phyloP scores from a whole-genome alignment of 2,888 invertebrate species.

The Lithophane ornitopus region DNA sequence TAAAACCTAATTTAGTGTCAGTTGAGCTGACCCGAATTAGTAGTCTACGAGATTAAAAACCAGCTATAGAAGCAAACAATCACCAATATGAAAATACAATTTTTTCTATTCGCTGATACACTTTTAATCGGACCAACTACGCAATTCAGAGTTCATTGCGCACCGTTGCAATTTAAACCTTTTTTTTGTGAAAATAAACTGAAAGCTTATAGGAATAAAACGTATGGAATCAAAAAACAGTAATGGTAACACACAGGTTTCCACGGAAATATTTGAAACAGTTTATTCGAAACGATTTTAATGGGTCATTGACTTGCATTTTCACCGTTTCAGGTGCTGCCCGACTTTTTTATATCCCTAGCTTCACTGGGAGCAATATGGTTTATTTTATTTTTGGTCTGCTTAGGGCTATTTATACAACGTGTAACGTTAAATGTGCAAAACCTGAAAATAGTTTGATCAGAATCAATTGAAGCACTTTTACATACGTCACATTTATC shows the following conservation, averaged over 20 bases:
- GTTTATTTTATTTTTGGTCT: neutral
- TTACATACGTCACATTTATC: no score
- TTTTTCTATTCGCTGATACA: neutral
- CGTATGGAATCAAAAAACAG: neutral
- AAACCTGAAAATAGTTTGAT: no score
- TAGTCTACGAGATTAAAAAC: no score
- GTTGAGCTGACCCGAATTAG: neutral
- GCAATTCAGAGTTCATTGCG: neutral
- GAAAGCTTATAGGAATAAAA: conserved; percentile 9
- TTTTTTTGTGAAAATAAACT: conserved; percentile 9
- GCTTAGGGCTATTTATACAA: neutral
- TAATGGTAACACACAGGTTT: neutral
- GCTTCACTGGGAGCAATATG: neutral
- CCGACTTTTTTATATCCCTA: neutral
- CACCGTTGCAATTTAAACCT: neutral
- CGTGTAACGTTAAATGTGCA: no score
- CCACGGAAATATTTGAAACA: conserved; percentile 3
- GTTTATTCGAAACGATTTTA: conserved; percentile 7
- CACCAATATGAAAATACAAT: neutral
- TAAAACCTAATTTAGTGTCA: neutral
- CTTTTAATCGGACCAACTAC: neutral
- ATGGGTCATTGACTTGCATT: conserved; percentile 19
- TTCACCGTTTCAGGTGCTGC: conserved; percentile 17
- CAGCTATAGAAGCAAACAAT: neutral
- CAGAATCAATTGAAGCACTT: no score